Evolutionary conservation across 2,797 vertebrate genomes (phyloP), one percentile per base, ranked within the genome.

Genomic region (Discoglossus pictus): DNA sequence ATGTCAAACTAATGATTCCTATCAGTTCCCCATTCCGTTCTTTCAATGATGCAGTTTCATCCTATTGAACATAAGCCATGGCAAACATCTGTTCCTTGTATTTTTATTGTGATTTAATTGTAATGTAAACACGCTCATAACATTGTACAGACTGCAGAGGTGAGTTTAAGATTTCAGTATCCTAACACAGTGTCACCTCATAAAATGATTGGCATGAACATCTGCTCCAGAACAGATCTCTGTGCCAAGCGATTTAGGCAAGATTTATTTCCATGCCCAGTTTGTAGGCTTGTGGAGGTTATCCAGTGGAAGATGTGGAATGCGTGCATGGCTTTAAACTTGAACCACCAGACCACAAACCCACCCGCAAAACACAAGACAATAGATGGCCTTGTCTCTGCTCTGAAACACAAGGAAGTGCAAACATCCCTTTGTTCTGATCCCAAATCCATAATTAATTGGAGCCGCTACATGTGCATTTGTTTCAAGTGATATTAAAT

Each of bases 221-320:
- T 55, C 42, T 61, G 48, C 20, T 68, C 23, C 15, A 20, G 17
- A 31, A 34, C 43, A 21, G 11, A 17, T 36, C 13, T 9, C 9
- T 15, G 46, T 60, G 65, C 50, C 66, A 61, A 47, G 50, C 47
- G 48, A 54, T 61, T 61, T 69, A 61, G 43, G 40, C 18, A 61
- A 61, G 66, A 47, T 61, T 46, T 61, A 61, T 69, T 54, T 35
- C 15, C 47, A 50, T 61, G 43, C 40, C 40, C 47, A 9, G 17
- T 38, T 11, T 47, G 54, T 35, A 12, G 17, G 24, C 39, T 58
- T 66, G 27, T 17, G 5, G 15, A 12, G 53, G 50, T 40, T 23
- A 65, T 65, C 52, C 23, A 20, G 2, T 31, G 27, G 35, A 18
- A 35, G 21, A 55, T 56, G 20, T 56, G 40, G 34, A 65, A 47